Evolutionary conservation across 2,888 invertebrate species (phyloP).

Genomic region (Diabrotica balteata): DNA sequence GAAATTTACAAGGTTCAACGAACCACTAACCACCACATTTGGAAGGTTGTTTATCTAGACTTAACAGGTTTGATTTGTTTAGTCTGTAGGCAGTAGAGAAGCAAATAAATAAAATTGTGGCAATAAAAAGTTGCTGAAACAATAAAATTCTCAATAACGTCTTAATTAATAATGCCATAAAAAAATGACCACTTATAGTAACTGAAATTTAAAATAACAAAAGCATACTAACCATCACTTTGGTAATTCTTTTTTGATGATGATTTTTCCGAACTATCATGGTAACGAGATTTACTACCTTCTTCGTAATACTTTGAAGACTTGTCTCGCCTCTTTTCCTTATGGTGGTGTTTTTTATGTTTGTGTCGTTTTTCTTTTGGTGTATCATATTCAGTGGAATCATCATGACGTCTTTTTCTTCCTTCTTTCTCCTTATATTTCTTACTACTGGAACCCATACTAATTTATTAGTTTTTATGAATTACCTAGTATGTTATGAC

Average conservation of each 20-base stretch:
- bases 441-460: slow-evolving; percentile 75
- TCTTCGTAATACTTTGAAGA: slow-evolving; percentile 32
- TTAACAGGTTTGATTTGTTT: too few species aligned
- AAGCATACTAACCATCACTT: slow-evolving; percentile 65
- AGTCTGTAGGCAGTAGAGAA: too few species aligned
- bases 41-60: too few species aligned
- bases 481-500: slow-evolving; percentile 18
- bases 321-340: slow-evolving; percentile 58
- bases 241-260: slow-evolving; percentile 56
- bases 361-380: slow-evolving; percentile 64
- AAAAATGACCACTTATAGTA: too few species aligned
- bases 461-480: slow-evolving; percentile 37
- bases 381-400: slow-evolving; percentile 57
- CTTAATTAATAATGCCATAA: too few species aligned
- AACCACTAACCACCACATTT: too few species aligned
- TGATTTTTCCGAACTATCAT: slow-evolving; percentile 28
- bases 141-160: too few species aligned
- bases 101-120: too few species aligned
- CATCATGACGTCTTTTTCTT: slow-evolving; percentile 73
- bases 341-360: slow-evolving; percentile 62
- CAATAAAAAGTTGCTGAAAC: too few species aligned
- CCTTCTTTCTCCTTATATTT: slow-evolving; percentile 70
- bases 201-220: too few species aligned
- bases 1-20: too few species aligned
- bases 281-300: slow-evolving; percentile 20